Conservation (phyloP, 2,113 vertebrate species). For the Podiceps cristatus region DNA sequence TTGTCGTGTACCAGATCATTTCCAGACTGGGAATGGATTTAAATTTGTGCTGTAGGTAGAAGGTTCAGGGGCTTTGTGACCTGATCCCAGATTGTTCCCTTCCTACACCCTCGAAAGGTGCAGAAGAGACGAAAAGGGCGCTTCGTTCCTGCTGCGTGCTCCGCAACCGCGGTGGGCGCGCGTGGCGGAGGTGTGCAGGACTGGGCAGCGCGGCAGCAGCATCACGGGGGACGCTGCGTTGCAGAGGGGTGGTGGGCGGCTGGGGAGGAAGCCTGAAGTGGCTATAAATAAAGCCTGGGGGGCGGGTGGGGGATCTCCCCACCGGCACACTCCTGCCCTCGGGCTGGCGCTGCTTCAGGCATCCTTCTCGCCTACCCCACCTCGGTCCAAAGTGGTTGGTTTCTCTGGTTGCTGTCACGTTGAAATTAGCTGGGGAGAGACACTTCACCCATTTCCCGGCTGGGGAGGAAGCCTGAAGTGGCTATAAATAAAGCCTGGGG, state of each 20-base stretch:
- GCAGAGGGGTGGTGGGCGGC: not conserved
- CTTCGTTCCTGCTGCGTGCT: not conserved
- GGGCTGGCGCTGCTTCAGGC: not conserved
- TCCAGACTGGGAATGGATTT: not conserved
- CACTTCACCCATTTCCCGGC: conserved; percentile 36
- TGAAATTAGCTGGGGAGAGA: conserved; percentile 65
- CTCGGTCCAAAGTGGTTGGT: not conserved
- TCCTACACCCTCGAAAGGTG: fast-evolving
- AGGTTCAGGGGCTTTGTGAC: not conserved
- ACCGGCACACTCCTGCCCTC: not conserved
- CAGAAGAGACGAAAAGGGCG: not conserved
- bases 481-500: not conserved
- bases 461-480: not conserved
- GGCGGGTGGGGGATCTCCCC: not conserved
- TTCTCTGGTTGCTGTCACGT: conserved; percentile 31
- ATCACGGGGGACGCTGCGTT: fast-evolving
- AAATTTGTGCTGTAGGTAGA: not conserved
- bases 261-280: not conserved
- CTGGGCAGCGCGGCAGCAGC: not conserved
- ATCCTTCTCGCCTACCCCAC: not conserved
- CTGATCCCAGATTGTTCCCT: not conserved
- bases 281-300: not conserved
- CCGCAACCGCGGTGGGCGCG: fast-evolving
- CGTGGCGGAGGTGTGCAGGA: not conserved
- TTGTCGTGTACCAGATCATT: fast-evolving